Base-by-base conservation (phyloP, 2,888 invertebrate genomes). In the Caenorhabditis panamensis region DNA sequence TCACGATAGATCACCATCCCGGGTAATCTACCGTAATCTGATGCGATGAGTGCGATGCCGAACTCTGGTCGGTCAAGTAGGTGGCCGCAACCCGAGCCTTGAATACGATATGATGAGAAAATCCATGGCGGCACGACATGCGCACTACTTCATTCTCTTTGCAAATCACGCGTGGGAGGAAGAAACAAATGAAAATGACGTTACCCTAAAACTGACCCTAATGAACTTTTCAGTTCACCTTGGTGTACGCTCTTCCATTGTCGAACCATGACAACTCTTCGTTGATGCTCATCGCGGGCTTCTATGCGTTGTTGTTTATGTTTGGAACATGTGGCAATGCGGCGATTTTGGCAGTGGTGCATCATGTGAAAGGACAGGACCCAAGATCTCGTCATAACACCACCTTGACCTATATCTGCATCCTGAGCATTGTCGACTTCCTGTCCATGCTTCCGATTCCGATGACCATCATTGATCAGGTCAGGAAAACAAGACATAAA, bases 291-390 rank as follows among this genome's bases (percentile, higher is more conserved):
- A 92, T 93, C 67, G 89, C 93, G 59, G 92, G 92, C 13, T 89
- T 94, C 69, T 93, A 93, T 90, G 91, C 92, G 6, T 91, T 93
- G 69, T 89, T 94, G 13, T 92, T 92, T 54, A 86, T 92, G 62
- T 91, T 92, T 36, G 93, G 93, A 4, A 89, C 92, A 5, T 89
- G 92, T 49, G 92, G 92, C 36, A 92, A 92, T 79, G 85, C 86
- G 9, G 86, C 86, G n/a, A 87, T 87, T 62, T 63, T 87, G 16
- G 85, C 87, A n/a, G 86, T 87, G 1, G 87, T 87, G 8, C 84
- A 86, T 44, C 83, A 87, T 58, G 87, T 87, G n/a, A 82, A 82
- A 22, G 63, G 62, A 37, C 76, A 81, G 54, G 80, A 81, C n/a
- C 44, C 54, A 9, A 71, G 85, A 6, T 81, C 82, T n/a, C 78